Evolutionary conservation across 2,113 vertebrate genomes (phyloP).

Genomic region (Trichechus manatus): DNA sequence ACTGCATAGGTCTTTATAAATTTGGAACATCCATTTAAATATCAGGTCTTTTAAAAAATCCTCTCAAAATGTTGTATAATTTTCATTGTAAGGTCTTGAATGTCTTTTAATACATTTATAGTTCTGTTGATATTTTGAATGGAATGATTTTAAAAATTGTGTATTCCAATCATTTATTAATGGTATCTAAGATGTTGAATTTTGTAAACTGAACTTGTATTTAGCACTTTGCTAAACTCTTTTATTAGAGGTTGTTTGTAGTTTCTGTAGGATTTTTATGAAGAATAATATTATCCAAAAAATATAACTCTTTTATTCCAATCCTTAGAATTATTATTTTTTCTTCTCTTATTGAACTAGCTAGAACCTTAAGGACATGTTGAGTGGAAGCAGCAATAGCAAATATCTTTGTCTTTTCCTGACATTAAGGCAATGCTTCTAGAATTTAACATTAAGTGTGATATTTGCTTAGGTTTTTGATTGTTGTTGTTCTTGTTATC

Average conservation of each 20-base stretch:
- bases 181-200: background rate
- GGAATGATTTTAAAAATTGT: background rate
- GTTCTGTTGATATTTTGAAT: background rate
- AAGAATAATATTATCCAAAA: background rate
- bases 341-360: background rate
- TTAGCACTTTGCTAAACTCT: background rate
- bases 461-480: background rate
- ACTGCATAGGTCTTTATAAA: background rate
- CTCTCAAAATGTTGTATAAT: background rate
- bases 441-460: background rate
- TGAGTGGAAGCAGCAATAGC: background rate
- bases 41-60: background rate
- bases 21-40: background rate
- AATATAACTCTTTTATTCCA: background rate
- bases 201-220: background rate
- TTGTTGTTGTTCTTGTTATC: too few species aligned
- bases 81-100: background rate
- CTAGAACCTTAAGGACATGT: background rate
- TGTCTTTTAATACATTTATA: background rate
- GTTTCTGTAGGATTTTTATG: slow-evolving; percentile 5
- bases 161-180: background rate
- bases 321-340: background rate
- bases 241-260: background rate
- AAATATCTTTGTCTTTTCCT: background rate
- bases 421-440: background rate